Percentiles rank a stretch among this genome's conserved stretches.
Evolutionary conservation across 2,113 vertebrate species (phyloP).

Genomic region (Hystrix brachyura): DNA sequence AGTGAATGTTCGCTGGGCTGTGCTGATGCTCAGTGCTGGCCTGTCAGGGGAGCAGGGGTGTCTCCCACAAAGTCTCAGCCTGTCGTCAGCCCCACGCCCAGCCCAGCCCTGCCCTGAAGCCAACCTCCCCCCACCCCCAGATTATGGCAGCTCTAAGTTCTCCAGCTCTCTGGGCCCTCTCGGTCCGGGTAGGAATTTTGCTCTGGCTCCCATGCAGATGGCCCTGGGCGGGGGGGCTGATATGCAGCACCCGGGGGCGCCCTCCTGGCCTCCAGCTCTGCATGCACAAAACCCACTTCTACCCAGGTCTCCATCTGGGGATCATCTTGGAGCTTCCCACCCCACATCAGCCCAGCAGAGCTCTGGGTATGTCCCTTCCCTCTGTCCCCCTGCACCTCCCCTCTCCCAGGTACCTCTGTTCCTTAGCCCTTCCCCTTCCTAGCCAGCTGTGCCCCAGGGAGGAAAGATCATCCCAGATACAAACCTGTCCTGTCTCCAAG

Average conservation of each 20-base stretch:
- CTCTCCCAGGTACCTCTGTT: background rate
- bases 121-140: background rate
- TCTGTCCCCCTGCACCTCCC: background rate
- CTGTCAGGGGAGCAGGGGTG: background rate
- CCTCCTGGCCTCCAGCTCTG: background rate
- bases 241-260: background rate
- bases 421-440: background rate
- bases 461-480: background rate
- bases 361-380: background rate
- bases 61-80: background rate
- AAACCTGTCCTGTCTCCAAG: background rate
- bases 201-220: too few species aligned
- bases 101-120: background rate
- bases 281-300: background rate
- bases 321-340: background rate
- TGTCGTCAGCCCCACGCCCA: background rate
- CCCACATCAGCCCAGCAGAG: fast-evolving
- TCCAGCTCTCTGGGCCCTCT: background rate
- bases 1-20: background rate
- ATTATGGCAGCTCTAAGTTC: background rate
- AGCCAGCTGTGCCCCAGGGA: background rate
- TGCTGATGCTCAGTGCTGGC: background rate
- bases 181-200: background rate
- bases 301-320: background rate
- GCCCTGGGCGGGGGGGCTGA: too few species aligned